Conservation (phyloP, 1,140 invertebrate genomes). For the Microplitis demolitor region DNA sequence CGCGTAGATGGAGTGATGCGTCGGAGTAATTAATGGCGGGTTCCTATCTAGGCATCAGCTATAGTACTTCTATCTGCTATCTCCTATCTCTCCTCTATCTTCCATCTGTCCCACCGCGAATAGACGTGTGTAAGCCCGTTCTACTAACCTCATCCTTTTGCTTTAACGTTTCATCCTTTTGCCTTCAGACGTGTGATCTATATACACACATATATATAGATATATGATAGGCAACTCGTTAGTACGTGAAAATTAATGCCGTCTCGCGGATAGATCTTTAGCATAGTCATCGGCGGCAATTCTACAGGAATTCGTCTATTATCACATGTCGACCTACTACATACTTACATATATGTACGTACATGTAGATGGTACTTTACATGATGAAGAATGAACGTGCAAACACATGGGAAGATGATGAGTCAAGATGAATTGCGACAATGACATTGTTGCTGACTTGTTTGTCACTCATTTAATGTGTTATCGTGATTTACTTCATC, state of each 20-base stretch:
- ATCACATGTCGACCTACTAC: too few relatives aligned
- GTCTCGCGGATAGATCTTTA: conserved; percentile 7
- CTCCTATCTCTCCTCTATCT: background rate
- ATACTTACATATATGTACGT: too few relatives aligned
- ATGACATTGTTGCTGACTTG: too few relatives aligned
- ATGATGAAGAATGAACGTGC: too few relatives aligned
- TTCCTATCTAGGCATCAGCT: conserved; percentile 26
- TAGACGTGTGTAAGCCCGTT: conserved; percentile 8
- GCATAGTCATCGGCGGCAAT: too few relatives aligned
- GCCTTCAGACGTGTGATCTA: background rate
- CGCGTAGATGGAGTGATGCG: conserved; percentile 18
- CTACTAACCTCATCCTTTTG: conserved; percentile 16
- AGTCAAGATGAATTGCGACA: too few relatives aligned
- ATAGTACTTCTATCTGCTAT: too few relatives aligned
- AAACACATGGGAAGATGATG: too few relatives aligned
- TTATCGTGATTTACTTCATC: too few relatives aligned
- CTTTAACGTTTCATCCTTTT: background rate
- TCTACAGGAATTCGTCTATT: too few relatives aligned
- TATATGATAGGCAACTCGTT: conserved; percentile 8
- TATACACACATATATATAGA: background rate
- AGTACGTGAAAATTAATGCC: conserved; percentile 23
- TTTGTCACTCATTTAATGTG: too few relatives aligned
- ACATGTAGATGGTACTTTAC: too few relatives aligned
- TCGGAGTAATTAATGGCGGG: conserved; percentile 33
- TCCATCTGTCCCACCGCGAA: conserved; percentile 11